phyloP scores from a whole-genome alignment of 2,113 vertebrate species.

The Halcyon senegalensis region DNA sequence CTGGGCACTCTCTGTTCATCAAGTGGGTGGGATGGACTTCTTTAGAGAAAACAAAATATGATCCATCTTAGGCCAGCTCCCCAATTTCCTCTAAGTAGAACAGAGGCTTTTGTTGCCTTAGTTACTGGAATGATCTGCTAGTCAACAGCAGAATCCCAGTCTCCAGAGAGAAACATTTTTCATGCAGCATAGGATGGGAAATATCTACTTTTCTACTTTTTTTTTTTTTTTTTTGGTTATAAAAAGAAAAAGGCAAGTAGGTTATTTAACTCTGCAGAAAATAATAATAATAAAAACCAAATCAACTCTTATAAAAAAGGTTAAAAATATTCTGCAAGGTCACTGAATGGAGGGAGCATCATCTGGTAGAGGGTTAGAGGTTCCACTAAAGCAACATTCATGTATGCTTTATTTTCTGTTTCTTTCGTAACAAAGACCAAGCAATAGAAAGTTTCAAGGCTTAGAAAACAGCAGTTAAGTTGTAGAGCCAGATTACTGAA shows the following conservation, averaged over 20 bases:
- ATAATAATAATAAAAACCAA: neutral
- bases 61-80: conserved; percentile 30
- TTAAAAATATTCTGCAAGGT: neutral
- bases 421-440: neutral
- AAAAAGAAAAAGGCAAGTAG: neutral
- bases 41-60: conserved; percentile 54
- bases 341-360: neutral
- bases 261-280: neutral
- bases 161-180: conserved; percentile 8
- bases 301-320: neutral
- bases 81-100: conserved; percentile 27
- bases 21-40: conserved; percentile 45
- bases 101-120: conserved; percentile 47
- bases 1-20: conserved; percentile 52
- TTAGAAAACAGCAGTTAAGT: neutral
- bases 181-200: neutral
- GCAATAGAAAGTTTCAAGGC: neutral
- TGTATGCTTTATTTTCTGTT: neutral
- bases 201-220: neutral
- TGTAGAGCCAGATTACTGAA: neutral
- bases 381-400: neutral
- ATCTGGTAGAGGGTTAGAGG: neutral
- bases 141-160: conserved; percentile 41
- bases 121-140: conserved; percentile 21
- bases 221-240: neutral